Evolutionary conservation across 2,113 vertebrate genomes (phyloP), one percentile per base, ranked within the genome.

Genomic region (Megatriorchis doriae): DNA sequence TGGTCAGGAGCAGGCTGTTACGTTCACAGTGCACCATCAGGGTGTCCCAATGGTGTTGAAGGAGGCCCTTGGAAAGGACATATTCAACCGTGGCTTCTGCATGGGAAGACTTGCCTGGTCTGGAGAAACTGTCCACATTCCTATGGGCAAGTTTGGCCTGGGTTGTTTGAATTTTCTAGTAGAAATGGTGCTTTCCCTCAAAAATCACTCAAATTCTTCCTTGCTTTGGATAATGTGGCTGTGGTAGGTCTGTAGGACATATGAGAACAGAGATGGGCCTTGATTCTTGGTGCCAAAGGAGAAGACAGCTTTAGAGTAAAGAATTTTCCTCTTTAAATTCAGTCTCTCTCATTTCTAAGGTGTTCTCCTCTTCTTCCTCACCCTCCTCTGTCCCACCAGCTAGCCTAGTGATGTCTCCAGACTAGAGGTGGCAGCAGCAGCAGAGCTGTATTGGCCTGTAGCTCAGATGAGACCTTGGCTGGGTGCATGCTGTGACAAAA

Each of bases 351-450:
- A 99, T 94, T 95, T 98, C 97, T 34, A 99, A 96, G 56, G 78
- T 95, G 55, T 98, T 98, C 78, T 99, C 98, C 56, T 99, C 98
- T 27, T 99, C 98, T 78, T 99, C 98, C 90, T 99, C 97, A 42
- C 97, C 97, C 48, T 99, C 98, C 11, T 98, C 98, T 99, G 52
- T 48, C 11, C 11, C 2, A 5, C 25, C 12, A 59, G 4, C 22
- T 55, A 70, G 2, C 13, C 23, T 72, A 62, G 31, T 20, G 23
- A 48, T 32, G 7, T 43, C 58, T 67, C 31, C 47, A 53, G 7
- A 26, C 22, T 12, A 56, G 36, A 58, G 34, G 15, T 32, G 29
- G 5, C 19, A 93, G 17, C 20, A 84, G 47, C 26, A 11, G 9
- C 1, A 5, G 38, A 77, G 15, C 6, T 15, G 1, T 40, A 27